Evolutionary conservation across 2,888 invertebrate species (phyloP).

Genomic region (Xanthia icteritia): DNA sequence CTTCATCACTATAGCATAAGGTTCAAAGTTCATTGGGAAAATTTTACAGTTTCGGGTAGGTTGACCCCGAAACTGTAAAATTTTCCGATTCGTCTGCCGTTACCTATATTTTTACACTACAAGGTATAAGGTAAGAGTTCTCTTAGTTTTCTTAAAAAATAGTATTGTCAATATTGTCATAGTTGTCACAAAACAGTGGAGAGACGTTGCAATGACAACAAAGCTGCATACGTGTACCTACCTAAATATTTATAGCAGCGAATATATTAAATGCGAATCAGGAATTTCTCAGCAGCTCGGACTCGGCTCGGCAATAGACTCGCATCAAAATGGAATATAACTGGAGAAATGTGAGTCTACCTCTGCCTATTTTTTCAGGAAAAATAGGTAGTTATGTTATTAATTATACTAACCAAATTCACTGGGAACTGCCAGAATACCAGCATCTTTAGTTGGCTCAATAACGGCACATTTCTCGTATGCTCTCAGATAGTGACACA

Average conservation of each 20-base stretch:
- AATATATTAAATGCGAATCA: background rate
- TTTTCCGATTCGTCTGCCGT: background rate
- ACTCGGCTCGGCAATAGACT: background rate
- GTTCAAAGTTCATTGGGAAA: too few species aligned
- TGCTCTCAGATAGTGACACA: conserved; percentile 75
- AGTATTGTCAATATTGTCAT: background rate
- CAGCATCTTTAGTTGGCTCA: background rate
- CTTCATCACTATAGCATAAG: too few species aligned
- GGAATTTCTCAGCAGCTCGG: background rate
- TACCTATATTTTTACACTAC: background rate
- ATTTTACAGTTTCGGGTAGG: too few species aligned
- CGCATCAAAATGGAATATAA: background rate
- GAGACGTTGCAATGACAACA: background rate
- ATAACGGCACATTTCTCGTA: conserved; percentile 34
- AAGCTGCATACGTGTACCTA: background rate
- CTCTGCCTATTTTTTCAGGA: background rate
- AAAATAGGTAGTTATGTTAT: background rate
- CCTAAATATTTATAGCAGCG: too few species aligned
- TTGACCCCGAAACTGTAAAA: too few species aligned
- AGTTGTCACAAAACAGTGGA: background rate
- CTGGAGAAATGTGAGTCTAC: background rate
- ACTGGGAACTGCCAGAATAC: background rate
- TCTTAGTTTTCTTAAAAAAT: background rate
- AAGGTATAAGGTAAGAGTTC: background rate
- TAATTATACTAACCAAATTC: conserved; percentile 53